A percentile compares a stretch with the other conserved stretches of the same genome.
Conservation (phyloP, 2,113 vertebrate genomes). For the Trogon surrucura region DNA sequence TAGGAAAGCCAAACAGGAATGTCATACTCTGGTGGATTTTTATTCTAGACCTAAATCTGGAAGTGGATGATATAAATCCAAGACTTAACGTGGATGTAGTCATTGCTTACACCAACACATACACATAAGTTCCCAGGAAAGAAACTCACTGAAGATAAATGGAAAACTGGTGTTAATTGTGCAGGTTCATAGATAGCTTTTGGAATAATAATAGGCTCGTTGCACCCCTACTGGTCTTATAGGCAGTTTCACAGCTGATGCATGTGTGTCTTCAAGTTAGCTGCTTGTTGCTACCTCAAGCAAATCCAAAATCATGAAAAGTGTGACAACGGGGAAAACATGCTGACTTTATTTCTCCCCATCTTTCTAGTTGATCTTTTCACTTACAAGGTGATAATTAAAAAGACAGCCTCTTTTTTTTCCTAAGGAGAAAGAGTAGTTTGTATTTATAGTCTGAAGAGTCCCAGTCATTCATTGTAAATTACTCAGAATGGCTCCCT, state of each 20-base stretch:
- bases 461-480: slow-evolving; percentile 44
- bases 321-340: neutral
- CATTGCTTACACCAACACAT: neutral
- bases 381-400: slow-evolving; percentile 44
- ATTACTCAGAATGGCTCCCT: slow-evolving; percentile 46
- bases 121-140: neutral
- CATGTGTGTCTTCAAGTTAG: neutral
- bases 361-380: slow-evolving; percentile 42
- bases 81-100: neutral
- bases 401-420: slow-evolving; percentile 23
- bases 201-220: neutral
- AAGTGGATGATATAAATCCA: neutral
- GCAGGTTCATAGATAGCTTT: neutral
- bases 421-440: slow-evolving; percentile 27
- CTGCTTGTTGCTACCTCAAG: slow-evolving; percentile 1
- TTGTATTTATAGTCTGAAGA: slow-evolving; percentile 52
- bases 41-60: neutral
- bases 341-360: neutral
- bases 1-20: neutral
- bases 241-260: neutral
- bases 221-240: neutral
- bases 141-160: neutral
- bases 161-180: neutral
- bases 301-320: neutral
- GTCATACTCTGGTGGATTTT: neutral